Conservation (phyloP, 1,140 invertebrate species). For the Coenobita brevimanus region DNA sequence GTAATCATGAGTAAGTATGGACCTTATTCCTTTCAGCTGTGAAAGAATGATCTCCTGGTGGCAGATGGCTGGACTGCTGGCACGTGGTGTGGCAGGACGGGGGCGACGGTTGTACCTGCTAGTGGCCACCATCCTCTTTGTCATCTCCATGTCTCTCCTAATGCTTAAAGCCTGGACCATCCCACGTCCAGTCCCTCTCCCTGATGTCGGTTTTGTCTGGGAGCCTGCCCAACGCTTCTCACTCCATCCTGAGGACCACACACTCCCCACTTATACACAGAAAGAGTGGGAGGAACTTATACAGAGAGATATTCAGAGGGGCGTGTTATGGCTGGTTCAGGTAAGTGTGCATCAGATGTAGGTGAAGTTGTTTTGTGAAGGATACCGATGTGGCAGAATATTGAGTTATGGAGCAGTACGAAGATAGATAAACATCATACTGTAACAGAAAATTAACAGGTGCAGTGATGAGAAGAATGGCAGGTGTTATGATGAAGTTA, state of each 20-base stretch:
- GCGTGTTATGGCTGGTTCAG: conserved; percentile 35
- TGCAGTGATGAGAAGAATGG: no score
- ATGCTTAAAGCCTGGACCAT: not conserved
- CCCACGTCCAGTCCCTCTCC: not conserved
- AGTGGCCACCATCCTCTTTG: conserved; percentile 13
- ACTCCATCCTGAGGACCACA: not conserved
- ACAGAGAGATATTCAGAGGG: conserved; percentile 4
- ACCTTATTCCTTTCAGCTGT: no score
- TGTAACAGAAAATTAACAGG: no score
- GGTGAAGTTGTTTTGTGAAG: not conserved
- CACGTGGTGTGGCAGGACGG: conserved; percentile 9
- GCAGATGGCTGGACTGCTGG: conserved; percentile 10
- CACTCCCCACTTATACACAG: conserved; percentile 2
- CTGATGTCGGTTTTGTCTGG: not conserved
- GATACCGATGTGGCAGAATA: no score
- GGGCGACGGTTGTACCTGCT: conserved; percentile 30
- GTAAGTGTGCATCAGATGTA: not conserved
- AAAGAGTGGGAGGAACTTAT: conserved; percentile 33
- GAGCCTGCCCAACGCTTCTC: not conserved
- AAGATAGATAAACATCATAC: no score
- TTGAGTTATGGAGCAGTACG: no score
- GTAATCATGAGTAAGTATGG: no score
- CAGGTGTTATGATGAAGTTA: no score
- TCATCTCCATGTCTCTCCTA: conserved; percentile 20
- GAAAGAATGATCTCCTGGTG: no score